These are phyloP conservation scores for Delphinus delphis DNA, from an alignment of 2,113 vertebrate species.

Conservation along the genomic window DNA sequence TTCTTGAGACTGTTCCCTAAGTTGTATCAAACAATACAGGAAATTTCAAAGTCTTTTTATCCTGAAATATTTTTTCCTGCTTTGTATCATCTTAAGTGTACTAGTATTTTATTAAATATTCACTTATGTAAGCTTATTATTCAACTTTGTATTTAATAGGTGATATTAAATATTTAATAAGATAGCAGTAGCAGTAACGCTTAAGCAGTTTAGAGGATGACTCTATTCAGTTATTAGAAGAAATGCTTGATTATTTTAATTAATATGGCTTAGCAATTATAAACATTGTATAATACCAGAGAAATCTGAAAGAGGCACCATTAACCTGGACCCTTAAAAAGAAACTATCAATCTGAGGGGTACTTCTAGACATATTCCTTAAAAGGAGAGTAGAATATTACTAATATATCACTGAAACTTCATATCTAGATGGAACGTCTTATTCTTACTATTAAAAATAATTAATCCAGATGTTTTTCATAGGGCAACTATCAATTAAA, in stretches of 20 bases:
- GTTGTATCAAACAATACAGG: conserved; percentile 24
- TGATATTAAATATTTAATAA: conserved; percentile 24
- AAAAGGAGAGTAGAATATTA: neutral
- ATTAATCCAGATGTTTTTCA: neutral
- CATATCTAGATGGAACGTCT: neutral
- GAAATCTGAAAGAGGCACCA: neutral
- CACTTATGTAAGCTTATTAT: neutral
- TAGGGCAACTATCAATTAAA: neutral
- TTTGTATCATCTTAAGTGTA: neutral
- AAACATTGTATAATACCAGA: neutral
- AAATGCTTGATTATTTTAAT: neutral
- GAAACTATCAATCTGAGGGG: neutral
- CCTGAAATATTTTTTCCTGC: neutral
- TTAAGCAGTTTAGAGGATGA: neutral
- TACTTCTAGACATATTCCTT: neutral
- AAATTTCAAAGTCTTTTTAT: neutral
- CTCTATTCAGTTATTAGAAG: neutral
- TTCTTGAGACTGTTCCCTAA: conserved; percentile 64
- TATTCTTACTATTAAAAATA: neutral
- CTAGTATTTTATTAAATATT: neutral
- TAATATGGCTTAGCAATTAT: neutral
- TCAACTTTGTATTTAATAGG: neutral
- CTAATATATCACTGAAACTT: neutral
- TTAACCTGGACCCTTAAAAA: neutral
- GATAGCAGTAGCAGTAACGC: neutral